Conservation (phyloP, 2,113 vertebrate genomes). For the Nesoenas mayeri region DNA sequence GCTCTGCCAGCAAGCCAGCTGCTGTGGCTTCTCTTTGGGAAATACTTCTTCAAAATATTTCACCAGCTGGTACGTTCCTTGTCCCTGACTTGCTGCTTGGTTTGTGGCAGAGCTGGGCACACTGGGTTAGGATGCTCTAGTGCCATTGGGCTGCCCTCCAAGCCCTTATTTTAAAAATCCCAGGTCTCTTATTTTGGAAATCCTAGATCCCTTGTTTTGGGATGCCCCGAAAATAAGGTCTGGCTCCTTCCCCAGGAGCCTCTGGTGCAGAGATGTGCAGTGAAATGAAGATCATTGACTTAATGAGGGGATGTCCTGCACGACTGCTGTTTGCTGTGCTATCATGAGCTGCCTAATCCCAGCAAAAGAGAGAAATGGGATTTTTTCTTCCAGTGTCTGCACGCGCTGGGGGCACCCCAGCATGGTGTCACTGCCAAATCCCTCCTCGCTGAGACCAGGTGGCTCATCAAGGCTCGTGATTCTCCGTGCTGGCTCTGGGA, state of each 20-base stretch:
- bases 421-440: not conserved
- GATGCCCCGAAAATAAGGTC: not conserved
- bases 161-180: not conserved
- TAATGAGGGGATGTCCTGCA: not conserved
- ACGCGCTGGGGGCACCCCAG: not conserved
- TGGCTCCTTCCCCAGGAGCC: not conserved
- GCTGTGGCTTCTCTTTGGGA: not conserved
- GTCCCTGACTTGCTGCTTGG: not conserved
- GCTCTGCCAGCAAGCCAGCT: not conserved
- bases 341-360: not conserved
- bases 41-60: not conserved
- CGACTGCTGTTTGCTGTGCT: not conserved
- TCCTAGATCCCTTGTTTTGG: not conserved
- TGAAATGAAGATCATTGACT: not conserved
- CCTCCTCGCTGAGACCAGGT: not conserved
- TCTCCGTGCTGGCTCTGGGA: not conserved
- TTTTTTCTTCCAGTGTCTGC: not conserved
- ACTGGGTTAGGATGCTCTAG: not conserved
- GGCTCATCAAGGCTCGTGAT: not conserved
- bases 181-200: too few species aligned
- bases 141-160: not conserved
- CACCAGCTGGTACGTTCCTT: not conserved
- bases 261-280: not conserved
- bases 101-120: not conserved
- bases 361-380: not conserved